Evolutionary conservation across 2,113 vertebrate species (phyloP).

Genomic region (Nymphicus hollandicus): DNA sequence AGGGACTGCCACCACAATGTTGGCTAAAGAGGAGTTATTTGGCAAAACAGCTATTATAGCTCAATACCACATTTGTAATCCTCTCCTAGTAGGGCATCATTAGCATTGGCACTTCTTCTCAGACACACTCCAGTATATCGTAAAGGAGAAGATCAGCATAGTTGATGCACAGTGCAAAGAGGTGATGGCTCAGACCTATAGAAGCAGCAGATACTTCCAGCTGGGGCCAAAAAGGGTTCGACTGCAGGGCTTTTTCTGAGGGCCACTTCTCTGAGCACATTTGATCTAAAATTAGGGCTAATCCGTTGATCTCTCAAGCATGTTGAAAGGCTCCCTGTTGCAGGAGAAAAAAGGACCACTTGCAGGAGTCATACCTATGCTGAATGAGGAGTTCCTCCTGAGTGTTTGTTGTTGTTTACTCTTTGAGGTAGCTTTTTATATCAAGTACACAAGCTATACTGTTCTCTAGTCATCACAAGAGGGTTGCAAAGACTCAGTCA

Average conservation of each 20-base stretch:
- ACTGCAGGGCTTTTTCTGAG: background rate
- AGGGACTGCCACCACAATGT: background rate
- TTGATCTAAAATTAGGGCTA: background rate
- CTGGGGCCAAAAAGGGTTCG: background rate
- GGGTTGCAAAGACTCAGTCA: background rate
- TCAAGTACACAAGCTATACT: background rate
- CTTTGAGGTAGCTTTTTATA: background rate
- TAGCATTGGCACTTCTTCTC: background rate
- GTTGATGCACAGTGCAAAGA: background rate
- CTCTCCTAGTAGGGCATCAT: background rate
- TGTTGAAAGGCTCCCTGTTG: background rate
- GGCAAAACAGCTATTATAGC: background rate
- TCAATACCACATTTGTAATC: background rate
- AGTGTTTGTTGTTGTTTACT: background rate
- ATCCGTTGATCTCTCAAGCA: accelerated
- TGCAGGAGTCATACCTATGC: background rate
- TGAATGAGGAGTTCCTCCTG: background rate
- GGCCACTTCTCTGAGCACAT: background rate
- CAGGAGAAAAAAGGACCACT: background rate
- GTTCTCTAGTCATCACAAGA: background rate
- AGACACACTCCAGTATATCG: background rate
- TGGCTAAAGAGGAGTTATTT: background rate
- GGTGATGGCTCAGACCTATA: background rate
- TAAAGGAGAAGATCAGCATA: background rate
- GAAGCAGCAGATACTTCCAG: background rate